phyloP scores from a whole-genome alignment of 2,797 vertebrate genomes.

The Leptodactylus fallax region DNA sequence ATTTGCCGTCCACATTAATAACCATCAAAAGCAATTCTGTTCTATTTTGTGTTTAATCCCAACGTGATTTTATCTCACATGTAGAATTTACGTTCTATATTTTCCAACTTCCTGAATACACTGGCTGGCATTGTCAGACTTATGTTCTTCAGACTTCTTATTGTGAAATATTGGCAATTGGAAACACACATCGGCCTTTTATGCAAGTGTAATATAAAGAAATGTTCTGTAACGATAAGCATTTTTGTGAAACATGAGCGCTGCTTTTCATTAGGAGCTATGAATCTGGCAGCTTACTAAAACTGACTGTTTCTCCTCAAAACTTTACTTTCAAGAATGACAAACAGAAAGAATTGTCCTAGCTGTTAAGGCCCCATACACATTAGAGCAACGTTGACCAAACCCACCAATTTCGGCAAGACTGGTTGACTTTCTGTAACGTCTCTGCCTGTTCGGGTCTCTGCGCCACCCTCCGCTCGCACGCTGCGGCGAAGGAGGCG shows the following conservation, averaged over 20 bases:
- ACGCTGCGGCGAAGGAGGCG: no score
- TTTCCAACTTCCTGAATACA: slow-evolving; percentile 30
- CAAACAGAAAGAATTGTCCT: background rate
- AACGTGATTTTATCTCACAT: slow-evolving; percentile 35
- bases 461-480: no score
- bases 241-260: slow-evolving; percentile 41
- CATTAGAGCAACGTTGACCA: no score
- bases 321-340: background rate
- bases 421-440: background rate
- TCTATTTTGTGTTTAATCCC: slow-evolving; percentile 24
- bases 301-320: background rate
- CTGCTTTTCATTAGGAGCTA: slow-evolving; percentile 53
- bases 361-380: background rate
- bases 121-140: slow-evolving; percentile 28
- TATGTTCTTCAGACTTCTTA: slow-evolving; percentile 22
- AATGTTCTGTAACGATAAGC: slow-evolving; percentile 43
- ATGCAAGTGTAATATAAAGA: slow-evolving; percentile 41
- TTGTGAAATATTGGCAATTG: slow-evolving; percentile 53
- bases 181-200: slow-evolving; percentile 42
- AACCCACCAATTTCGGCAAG: no score
- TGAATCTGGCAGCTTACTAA: slow-evolving; percentile 16
- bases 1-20: slow-evolving; percentile 29
- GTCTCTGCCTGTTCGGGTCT: background rate
- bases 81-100: slow-evolving; percentile 39
- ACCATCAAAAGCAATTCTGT: slow-evolving; percentile 3